A percentile compares a stretch with the other conserved stretches of the same genome.
Evolutionary conservation across 35 echinoderm and acorn worm species (phyloP).

Genomic region (Stichopus chloronotus): DNA sequence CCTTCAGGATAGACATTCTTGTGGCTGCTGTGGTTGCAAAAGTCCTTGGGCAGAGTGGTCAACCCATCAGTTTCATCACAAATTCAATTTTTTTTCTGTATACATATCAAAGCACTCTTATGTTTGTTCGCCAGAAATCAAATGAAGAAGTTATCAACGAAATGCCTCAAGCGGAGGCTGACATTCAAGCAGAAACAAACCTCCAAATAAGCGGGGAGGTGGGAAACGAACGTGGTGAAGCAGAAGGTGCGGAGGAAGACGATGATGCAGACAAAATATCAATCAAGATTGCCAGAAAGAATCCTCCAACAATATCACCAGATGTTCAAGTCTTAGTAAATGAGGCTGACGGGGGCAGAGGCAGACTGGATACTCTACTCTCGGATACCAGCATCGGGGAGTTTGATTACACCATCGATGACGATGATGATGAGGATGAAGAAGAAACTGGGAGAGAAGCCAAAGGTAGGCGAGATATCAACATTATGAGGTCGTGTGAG

Average conservation of each 20-base stretch:
- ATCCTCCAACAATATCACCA: neutral
- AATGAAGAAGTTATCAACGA: neutral
- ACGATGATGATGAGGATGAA: constrained; percentile 50
- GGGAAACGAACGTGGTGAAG: neutral
- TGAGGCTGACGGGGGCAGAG: constrained; percentile 2
- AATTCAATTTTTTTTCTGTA: no score
- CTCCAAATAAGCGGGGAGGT: neutral
- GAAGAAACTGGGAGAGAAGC: constrained; percentile 39
- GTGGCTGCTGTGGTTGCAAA: no score
- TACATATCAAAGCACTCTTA: no score
- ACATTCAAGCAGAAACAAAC: neutral
- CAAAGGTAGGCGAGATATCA: neutral
- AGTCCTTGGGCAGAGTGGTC: no score
- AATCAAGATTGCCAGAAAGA: constrained; percentile 35
- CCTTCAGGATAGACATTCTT: no score
- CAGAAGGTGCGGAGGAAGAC: constrained; percentile 31
- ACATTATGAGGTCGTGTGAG: no score
- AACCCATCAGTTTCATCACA: no score
- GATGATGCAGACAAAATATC: constrained; percentile 18
- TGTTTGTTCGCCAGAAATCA: neutral
- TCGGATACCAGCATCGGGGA: constrained; percentile 15
- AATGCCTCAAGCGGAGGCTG: constrained; percentile 8
- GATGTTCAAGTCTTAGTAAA: neutral
- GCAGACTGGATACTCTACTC: constrained; percentile 9
- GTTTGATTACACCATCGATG: constrained; percentile 9